These are phyloP conservation scores for Equus quagga DNA, from an alignment of 2,113 vertebrate species.

Conservation along the genomic window DNA sequence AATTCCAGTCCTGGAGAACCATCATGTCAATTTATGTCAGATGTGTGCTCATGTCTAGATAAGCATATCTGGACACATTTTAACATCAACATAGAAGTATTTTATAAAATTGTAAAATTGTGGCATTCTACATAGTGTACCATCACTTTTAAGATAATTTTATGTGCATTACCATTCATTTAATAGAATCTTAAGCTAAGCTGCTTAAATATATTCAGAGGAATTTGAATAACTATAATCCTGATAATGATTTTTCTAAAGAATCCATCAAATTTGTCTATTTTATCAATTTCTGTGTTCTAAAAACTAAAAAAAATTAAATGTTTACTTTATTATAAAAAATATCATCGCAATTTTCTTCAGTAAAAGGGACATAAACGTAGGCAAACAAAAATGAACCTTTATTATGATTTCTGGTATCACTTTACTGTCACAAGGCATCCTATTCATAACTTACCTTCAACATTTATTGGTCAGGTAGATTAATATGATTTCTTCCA, in stretches of 20 bases:
- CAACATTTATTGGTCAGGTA: background rate
- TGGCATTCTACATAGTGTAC: background rate
- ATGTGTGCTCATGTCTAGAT: slow-evolving; percentile 29
- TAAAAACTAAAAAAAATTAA: background rate
- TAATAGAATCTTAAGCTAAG: slow-evolving; percentile 22
- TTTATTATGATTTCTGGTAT: slow-evolving; percentile 19
- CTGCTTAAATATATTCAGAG: slow-evolving; percentile 12
- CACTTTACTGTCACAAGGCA: slow-evolving; percentile 21
- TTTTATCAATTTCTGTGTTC: background rate
- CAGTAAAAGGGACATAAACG: slow-evolving; percentile 2
- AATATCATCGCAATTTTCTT: background rate
- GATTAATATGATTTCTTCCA: slow-evolving; percentile 33
- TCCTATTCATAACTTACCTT: background rate
- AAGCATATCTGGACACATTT: slow-evolving; percentile 32
- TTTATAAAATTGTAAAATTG: slow-evolving; percentile 27
- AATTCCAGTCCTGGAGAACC: background rate
- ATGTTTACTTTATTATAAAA: slow-evolving; percentile 7
- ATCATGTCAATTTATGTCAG: slow-evolving; percentile 54
- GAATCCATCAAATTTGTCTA: slow-evolving; percentile 12
- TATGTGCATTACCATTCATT: background rate
- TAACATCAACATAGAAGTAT: background rate
- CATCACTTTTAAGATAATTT: slow-evolving; percentile 2
- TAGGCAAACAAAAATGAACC: slow-evolving; percentile 4
- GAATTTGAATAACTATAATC: background rate
- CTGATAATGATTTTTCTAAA: background rate